These are phyloP conservation scores for Mythimna vitellina DNA, from an alignment of 2,888 invertebrate species.

Conservation along the genomic window DNA sequence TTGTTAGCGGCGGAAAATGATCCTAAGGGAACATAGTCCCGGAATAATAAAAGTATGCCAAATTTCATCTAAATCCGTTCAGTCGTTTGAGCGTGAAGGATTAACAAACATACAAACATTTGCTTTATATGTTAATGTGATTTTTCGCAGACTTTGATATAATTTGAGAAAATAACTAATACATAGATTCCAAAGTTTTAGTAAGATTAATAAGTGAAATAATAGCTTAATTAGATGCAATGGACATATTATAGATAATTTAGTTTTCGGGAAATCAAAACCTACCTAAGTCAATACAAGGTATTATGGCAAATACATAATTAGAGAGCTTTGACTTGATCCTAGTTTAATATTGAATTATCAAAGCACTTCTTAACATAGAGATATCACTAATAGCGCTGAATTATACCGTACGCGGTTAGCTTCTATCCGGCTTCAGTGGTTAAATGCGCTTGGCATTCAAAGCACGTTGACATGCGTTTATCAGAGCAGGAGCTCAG, in stretches of 20 bases:
- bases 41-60: background rate
- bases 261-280: background rate
- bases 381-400: conserved; percentile 34
- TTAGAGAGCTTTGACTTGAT: background rate
- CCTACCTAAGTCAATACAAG: background rate
- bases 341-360: conserved; percentile 6
- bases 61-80: background rate
- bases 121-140: background rate
- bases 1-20: no score
- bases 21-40: no score
- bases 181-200: no score
- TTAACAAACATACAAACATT: background rate
- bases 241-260: background rate
- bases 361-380: conserved; percentile 17
- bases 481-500: conserved; percentile 87
- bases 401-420: conserved; percentile 53
- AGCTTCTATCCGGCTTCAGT: conserved; percentile 74
- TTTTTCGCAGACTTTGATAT: background rate
- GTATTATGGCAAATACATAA: background rate
- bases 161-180: background rate
- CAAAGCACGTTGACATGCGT: conserved; percentile 88
- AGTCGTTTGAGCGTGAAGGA: background rate
- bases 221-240: background rate
- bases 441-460: conserved; percentile 81
- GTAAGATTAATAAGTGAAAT: no score